Conservation (phyloP, 1,140 invertebrate species). For the Drosophila ohnishii region DNA sequence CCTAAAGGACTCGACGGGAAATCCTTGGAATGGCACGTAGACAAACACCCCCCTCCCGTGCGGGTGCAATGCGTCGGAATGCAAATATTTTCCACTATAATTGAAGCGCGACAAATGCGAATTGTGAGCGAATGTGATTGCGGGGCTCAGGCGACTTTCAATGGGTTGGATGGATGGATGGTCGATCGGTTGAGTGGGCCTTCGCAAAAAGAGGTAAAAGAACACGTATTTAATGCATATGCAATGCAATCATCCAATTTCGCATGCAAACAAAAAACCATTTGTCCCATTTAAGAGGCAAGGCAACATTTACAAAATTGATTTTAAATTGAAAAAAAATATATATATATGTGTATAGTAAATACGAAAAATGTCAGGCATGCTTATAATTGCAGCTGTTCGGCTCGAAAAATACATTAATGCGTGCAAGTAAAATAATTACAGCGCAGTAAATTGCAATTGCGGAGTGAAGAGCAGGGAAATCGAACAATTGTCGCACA, state of each 20-base stretch:
- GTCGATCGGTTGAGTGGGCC: slow-evolving; percentile 2
- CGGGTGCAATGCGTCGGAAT: slow-evolving; percentile 34
- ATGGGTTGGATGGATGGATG: slow-evolving; percentile 7
- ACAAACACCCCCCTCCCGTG: slow-evolving; percentile 4
- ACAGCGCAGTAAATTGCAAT: slow-evolving; percentile 56
- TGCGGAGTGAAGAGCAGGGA: slow-evolving; percentile 6
- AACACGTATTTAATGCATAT: slow-evolving; percentile 44
- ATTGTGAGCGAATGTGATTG: slow-evolving; percentile 48
- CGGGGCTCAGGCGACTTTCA: slow-evolving; percentile 9
- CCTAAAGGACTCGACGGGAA: slow-evolving; percentile 2
- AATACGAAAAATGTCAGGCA: slow-evolving; percentile 2
- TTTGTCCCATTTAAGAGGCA: slow-evolving; percentile 15
- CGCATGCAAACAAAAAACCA: slow-evolving; percentile 28
- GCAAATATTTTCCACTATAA: slow-evolving; percentile 64
- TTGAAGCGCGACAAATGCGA: slow-evolving; percentile 59
- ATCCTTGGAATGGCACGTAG: slow-evolving; percentile 65
- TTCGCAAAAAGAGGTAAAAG: slow-evolving; percentile 13
- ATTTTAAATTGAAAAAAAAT: slow-evolving; percentile 32
- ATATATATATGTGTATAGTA: neutral
- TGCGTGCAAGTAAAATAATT: slow-evolving; percentile 26
- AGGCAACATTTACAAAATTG: slow-evolving; percentile 13
- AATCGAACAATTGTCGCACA: slow-evolving; percentile 56
- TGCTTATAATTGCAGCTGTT: slow-evolving; percentile 50
- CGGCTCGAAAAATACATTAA: slow-evolving; percentile 10
- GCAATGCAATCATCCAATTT: slow-evolving; percentile 44